Percentiles rank a stretch among this genome's conserved stretches.
Conservation (phyloP, 2,888 invertebrate species). For the Tridacna gigas region DNA sequence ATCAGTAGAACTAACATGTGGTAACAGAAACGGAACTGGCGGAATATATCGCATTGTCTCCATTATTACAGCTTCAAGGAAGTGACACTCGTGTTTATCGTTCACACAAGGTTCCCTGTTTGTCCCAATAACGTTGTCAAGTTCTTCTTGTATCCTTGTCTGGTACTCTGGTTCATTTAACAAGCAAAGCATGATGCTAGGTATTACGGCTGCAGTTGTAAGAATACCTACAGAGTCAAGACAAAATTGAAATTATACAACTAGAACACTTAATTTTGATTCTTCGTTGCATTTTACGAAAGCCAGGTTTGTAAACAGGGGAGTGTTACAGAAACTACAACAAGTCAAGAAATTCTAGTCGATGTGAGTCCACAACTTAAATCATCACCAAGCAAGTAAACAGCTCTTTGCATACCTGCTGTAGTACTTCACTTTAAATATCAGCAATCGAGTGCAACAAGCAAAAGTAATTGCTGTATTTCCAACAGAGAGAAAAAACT, state of each 20-base stretch:
- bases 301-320: not conserved
- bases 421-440: too few relatives aligned
- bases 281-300: not conserved
- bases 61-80: constrained; percentile 11
- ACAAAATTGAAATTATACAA: not conserved
- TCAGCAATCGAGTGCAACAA: too few relatives aligned
- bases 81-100: not conserved
- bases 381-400: too few relatives aligned
- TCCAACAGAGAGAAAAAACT: too few relatives aligned
- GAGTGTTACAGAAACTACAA: not conserved
- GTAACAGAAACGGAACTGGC: not conserved
- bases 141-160: constrained; percentile 7
- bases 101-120: not conserved
- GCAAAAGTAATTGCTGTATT: too few relatives aligned
- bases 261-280: not conserved
- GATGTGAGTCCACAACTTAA: not conserved
- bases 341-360: not conserved
- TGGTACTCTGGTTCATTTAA: not conserved
- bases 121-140: not conserved
- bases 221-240: not conserved
- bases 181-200: constrained; percentile 16
- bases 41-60: constrained; percentile 17
- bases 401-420: too few relatives aligned
- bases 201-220: constrained; percentile 4
- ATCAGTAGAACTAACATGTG: constrained; percentile 12